Percentiles rank a stretch among this genome's conserved stretches.
Conservation (phyloP, 2,888 invertebrate species). For the Lordiphosa andalusiaca region DNA sequence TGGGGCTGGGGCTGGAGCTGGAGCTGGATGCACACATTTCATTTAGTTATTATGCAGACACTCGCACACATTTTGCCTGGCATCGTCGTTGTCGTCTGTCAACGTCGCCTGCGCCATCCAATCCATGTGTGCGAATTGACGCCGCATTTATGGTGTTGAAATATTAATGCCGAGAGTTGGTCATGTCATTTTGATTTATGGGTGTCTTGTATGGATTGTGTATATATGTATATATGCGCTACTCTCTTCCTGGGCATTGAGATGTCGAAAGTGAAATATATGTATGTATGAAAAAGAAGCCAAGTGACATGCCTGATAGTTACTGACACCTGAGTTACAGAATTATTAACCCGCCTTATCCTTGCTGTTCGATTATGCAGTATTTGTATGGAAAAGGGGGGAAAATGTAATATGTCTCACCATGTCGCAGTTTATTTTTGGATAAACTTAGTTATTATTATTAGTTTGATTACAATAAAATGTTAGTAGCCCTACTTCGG, state of each 20-base stretch:
- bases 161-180: constrained; percentile 75
- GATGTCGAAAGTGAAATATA: constrained; percentile 44
- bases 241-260: constrained; percentile 43
- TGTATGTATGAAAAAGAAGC: not conserved
- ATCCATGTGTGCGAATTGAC: constrained; percentile 69
- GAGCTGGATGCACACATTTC: constrained; percentile 10
- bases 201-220: constrained; percentile 32
- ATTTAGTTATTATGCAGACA: constrained; percentile 72
- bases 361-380: no score
- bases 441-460: no score
- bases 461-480: no score
- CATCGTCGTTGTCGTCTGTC: constrained; percentile 33
- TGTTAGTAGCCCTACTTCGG: no score
- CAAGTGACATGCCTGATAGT: not conserved
- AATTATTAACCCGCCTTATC: not conserved
- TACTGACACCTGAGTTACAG: no score
- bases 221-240: not conserved
- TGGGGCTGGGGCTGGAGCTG: constrained; percentile 21
- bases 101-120: constrained; percentile 34
- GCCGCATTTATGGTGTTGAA: constrained; percentile 76
- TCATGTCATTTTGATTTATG: constrained; percentile 74
- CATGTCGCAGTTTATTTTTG: no score
- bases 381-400: no score
- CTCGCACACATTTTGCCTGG: constrained; percentile 53
- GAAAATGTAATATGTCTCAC: no score